Evolutionary conservation across 2,113 vertebrate genomes (phyloP), one percentile per base, ranked within the genome.

Genomic region (Pluvialis apricaria): DNA sequence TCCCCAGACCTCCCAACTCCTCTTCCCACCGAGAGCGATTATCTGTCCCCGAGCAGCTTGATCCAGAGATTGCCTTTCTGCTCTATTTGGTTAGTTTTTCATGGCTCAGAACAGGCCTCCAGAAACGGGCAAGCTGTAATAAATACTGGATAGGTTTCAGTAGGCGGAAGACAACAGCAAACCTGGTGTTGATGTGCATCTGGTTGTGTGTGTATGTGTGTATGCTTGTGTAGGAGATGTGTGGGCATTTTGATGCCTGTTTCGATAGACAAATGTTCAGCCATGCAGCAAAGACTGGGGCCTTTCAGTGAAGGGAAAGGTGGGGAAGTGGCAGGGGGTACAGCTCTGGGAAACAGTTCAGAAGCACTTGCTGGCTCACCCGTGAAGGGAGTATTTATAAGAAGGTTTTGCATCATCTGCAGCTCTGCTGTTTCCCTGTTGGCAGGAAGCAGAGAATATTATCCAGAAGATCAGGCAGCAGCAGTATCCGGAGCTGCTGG

Each of bases 381-480:
- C 70, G 4, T 11, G 77, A 84, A 78, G 58, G 38, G 66, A 87
- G 21, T 62, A 76, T 94, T 96, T 94, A 44, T 66, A 69, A 76
- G 83, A 70, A 77, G 68, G 57, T 82, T 91, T 91, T 94, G 91
- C 88, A 93, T 94, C 93, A 96, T 88, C 94, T 95, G 77, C 86
- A 87, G 80, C 89, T 95, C 88, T 96, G 54, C 90, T 75, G 6
- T 82, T 96, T 96, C 64, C 88, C 82, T 90, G 47, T 97, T 98
- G 94, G 95, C 98, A 99, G 99, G 99, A 99, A 97, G 99, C 99
- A 38, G 99, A 99, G 86, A 92, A 98, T 96, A 99, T 99, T 91
- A 97, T 99, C 97, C 97, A 99, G 95, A 99, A 99, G 97, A 99
- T 99, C 97, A 99, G 98, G 97, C 99, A 99, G 97, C 99, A 99